Conservation (phyloP, 1,140 invertebrate species). For the Pararge aegeria region DNA sequence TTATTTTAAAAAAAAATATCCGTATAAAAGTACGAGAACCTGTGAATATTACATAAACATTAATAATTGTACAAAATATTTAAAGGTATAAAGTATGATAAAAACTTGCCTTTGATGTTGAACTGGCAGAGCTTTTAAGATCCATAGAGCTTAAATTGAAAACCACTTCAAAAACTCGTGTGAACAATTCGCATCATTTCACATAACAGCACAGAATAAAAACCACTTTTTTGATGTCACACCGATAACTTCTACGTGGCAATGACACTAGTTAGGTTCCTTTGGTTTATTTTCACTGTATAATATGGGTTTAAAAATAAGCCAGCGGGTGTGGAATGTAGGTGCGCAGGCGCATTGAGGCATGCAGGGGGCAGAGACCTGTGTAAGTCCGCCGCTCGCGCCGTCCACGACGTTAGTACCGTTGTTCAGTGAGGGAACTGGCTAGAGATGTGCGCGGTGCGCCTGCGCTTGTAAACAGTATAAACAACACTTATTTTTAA, state of each 20-base stretch:
- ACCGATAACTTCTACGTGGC: background rate
- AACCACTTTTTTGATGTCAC: background rate
- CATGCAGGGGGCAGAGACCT: slow-evolving; percentile 65
- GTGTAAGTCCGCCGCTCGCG: slow-evolving; percentile 45
- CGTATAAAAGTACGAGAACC: too few species aligned
- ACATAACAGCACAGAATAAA: slow-evolving; percentile 6
- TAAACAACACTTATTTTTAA: background rate
- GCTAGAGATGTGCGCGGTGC: background rate
- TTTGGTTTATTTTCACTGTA: slow-evolving; percentile 3
- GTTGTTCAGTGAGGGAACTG: slow-evolving; percentile 49
- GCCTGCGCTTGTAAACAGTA: background rate
- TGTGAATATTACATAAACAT: too few species aligned
- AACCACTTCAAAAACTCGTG: slow-evolving; percentile 8
- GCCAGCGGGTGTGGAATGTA: slow-evolving; percentile 19
- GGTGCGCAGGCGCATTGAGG: slow-evolving; percentile 45
- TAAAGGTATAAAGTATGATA: background rate
- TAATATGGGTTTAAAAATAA: slow-evolving; percentile 16
- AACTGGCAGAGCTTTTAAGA: background rate
- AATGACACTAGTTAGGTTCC: background rate
- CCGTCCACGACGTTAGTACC: slow-evolving; percentile 60
- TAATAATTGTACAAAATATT: background rate
- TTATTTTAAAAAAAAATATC: too few species aligned
- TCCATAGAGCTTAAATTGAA: slow-evolving; percentile 4
- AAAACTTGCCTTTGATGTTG: slow-evolving; percentile 10
- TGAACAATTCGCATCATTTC: slow-evolving; percentile 11